Conservation (phyloP, 92 coral and sea anemone genomes). For the Phenganax subtilis region DNA sequence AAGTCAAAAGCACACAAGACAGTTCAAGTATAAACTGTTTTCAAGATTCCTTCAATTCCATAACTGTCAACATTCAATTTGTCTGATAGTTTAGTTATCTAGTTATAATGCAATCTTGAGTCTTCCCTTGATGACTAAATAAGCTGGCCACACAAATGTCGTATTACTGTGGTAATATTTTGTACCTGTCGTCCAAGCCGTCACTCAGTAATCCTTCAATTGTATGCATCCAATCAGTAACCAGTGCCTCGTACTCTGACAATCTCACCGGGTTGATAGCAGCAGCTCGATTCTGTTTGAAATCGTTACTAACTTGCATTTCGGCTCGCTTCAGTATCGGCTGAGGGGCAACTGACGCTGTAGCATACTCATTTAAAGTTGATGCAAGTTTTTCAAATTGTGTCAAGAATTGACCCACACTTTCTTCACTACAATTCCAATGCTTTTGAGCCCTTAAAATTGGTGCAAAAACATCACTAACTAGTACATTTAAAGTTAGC, state of each 20-base stretch:
- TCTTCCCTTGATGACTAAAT: background rate
- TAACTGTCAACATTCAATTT: no score
- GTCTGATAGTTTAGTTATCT: no score
- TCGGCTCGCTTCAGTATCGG: constrained; percentile 89
- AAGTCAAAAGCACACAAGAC: no score
- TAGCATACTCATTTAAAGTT: constrained; percentile 84
- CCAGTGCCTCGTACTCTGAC: constrained; percentile 87
- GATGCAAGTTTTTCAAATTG: constrained; percentile 82
- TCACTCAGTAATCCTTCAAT: constrained; percentile 78
- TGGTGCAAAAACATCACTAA: constrained; percentile 81
- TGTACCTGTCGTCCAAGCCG: constrained; percentile 77
- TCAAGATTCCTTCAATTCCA: no score
- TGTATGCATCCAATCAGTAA: constrained; percentile 82
- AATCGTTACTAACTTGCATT: constrained; percentile 85
- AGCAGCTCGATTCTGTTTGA: constrained; percentile 96
- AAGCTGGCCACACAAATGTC: background rate
- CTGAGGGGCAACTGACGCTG: constrained; percentile 87
- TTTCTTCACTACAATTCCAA: constrained; percentile 82
- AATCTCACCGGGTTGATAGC: constrained; percentile 86
- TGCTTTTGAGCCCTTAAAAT: constrained; percentile 81
- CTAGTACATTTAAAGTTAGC: constrained; percentile 76
- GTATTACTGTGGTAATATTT: background rate
- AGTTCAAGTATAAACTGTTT: no score
- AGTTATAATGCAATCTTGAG: no score
- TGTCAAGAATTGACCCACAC: constrained; percentile 69